Evolutionary conservation across 2,888 invertebrate species (phyloP).

Genomic region (Parnassius smintheus): DNA sequence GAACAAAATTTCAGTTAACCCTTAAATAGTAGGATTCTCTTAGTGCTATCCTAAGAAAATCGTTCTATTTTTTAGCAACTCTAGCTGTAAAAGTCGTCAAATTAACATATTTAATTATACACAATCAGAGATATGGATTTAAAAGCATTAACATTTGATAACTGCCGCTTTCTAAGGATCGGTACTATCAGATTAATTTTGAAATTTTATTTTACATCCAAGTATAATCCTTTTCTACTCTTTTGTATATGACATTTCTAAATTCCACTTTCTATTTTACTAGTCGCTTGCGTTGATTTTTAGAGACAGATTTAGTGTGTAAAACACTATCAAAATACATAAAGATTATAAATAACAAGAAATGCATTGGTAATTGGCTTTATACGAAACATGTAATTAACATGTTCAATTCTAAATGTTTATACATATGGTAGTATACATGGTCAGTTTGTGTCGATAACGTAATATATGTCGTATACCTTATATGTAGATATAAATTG

Average conservation of each 20-base stretch:
- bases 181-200: no score
- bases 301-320: slow-evolving; percentile 40
- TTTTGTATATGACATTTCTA: slow-evolving; percentile 28
- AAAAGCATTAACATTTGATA: no score
- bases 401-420: slow-evolving; percentile 77
- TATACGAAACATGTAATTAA: slow-evolving; percentile 70
- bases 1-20: no score
- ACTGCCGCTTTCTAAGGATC: no score
- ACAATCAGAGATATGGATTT: no score
- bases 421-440: slow-evolving; percentile 47
- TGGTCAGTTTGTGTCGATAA: slow-evolving; percentile 53
- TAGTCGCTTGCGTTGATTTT: slow-evolving; percentile 40
- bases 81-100: no score
- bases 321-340: slow-evolving; percentile 42
- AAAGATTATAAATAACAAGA: slow-evolving; percentile 73
- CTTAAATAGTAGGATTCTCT: no score
- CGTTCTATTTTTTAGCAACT: no score
- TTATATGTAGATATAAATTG: slow-evolving; percentile 56
- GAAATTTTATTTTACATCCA: no score
- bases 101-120: no score
- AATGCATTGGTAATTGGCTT: slow-evolving; percentile 83
- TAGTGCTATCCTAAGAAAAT: no score
- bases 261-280: slow-evolving; percentile 25
- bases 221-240: slow-evolving; percentile 1
- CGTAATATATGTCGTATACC: slow-evolving; percentile 55